A percentile compares a stretch with the other conserved stretches of the same genome.
Conservation (phyloP, 35 echinoderm and acorn worm genomes). For the Anneissia japonica region DNA sequence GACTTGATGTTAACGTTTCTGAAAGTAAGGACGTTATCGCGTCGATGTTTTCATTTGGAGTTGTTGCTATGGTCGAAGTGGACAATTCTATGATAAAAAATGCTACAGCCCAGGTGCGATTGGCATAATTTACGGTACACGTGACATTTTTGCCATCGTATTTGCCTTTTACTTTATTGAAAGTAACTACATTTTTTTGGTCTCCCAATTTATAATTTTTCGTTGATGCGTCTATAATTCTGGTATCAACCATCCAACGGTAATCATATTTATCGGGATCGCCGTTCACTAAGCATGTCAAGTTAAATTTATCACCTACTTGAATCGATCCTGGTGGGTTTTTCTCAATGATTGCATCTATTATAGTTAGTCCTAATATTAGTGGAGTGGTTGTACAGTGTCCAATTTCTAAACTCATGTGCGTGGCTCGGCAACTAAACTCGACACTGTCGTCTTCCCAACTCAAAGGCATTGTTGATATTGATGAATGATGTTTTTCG, state of each 20-base stretch:
- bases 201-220: neutral
- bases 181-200: neutral
- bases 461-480: neutral
- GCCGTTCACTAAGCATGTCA: neutral
- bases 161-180: neutral
- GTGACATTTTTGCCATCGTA: neutral
- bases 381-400: neutral
- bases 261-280: neutral
- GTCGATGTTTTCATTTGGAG: no score
- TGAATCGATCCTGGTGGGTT: neutral
- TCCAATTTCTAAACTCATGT: neutral
- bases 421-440: neutral
- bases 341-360: neutral
- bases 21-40: no score
- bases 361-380: neutral
- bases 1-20: no score
- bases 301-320: neutral
- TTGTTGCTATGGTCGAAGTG: no score
- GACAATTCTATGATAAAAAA: no score
- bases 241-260: neutral
- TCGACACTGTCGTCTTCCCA: neutral
- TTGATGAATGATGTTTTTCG: neutral
- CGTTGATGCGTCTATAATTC: neutral
- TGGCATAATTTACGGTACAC: neutral
- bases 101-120: no score